phyloP scores from a whole-genome alignment of 1,140 invertebrate genomes.

The Scaptomyza hsui region DNA sequence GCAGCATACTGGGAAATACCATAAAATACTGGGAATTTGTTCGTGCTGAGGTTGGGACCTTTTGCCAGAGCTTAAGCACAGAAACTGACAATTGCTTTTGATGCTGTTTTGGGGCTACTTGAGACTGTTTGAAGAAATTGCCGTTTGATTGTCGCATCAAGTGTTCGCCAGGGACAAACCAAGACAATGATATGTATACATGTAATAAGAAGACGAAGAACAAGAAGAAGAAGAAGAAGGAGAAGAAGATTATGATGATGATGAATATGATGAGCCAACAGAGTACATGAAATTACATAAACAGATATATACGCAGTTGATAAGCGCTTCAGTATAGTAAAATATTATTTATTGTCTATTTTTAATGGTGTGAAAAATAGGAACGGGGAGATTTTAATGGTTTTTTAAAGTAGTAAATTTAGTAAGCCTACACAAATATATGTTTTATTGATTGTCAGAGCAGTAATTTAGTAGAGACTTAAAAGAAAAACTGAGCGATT shows the following conservation, averaged over 20 bases:
- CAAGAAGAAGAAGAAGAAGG: neutral
- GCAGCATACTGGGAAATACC: slow-evolving; percentile 10
- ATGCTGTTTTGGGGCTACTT: neutral
- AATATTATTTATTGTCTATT: no score
- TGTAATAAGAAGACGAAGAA: neutral
- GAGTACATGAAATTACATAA: slow-evolving; percentile 5
- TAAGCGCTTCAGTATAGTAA: neutral
- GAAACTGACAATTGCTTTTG: slow-evolving; percentile 23
- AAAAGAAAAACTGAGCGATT: no score
- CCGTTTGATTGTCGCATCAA: slow-evolving; percentile 30
- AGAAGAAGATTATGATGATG: neutral
- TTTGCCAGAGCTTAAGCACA: slow-evolving; percentile 10
- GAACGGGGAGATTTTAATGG: no score
- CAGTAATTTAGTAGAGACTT: no score
- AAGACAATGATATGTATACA: slow-evolving; percentile 5
- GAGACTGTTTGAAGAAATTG: slow-evolving; percentile 17
- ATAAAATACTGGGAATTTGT: slow-evolving; percentile 33
- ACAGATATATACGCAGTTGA: neutral
- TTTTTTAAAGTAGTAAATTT: no score
- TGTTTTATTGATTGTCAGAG: no score
- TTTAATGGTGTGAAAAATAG: neutral
- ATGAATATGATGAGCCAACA: neutral
- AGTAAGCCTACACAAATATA: no score
- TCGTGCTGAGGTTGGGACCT: neutral
- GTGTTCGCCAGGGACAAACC: slow-evolving; percentile 8